phyloP scores from a whole-genome alignment of 2,797 vertebrate species.

The Halcyon badia region DNA sequence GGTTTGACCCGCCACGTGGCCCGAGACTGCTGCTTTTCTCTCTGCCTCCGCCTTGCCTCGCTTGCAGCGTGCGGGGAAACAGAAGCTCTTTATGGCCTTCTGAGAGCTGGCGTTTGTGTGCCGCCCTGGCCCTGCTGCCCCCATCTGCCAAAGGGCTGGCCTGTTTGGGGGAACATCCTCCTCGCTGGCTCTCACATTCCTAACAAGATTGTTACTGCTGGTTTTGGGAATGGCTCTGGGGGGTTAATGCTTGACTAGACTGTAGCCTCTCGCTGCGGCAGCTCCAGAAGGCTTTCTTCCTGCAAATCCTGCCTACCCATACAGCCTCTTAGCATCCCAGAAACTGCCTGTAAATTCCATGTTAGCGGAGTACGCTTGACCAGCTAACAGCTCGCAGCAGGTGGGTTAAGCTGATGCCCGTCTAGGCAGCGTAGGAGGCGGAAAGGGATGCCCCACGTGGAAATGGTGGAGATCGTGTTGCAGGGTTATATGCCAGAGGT shows the following conservation, averaged over 20 bases:
- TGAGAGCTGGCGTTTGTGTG: constrained; percentile 54
- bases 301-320: not conserved
- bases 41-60: constrained; percentile 4
- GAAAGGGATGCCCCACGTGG: constrained; percentile 17
- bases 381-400: constrained; percentile 24
- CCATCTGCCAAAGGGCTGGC: constrained; percentile 35
- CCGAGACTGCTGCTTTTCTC: constrained; percentile 19
- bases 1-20: constrained; percentile 71
- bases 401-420: constrained; percentile 25
- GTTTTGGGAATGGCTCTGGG: not conserved
- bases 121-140: constrained; percentile 19
- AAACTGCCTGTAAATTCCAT: not conserved
- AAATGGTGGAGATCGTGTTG: not conserved
- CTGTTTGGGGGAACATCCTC: constrained; percentile 45
- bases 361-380: not conserved
- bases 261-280: not conserved
- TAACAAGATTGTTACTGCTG: not conserved
- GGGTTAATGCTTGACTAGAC: not conserved
- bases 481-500: constrained; percentile 69
- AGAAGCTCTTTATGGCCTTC: constrained; percentile 66
- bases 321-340: not conserved
- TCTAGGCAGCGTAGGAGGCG: not conserved
- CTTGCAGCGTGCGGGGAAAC: constrained; percentile 37
- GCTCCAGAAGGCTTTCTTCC: not conserved
- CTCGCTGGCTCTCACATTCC: not conserved